A percentile compares a stretch with the other conserved stretches of the same genome.
Evolutionary conservation across 2,113 vertebrate genomes (phyloP).

Genomic region (Apteryx mantelli): DNA sequence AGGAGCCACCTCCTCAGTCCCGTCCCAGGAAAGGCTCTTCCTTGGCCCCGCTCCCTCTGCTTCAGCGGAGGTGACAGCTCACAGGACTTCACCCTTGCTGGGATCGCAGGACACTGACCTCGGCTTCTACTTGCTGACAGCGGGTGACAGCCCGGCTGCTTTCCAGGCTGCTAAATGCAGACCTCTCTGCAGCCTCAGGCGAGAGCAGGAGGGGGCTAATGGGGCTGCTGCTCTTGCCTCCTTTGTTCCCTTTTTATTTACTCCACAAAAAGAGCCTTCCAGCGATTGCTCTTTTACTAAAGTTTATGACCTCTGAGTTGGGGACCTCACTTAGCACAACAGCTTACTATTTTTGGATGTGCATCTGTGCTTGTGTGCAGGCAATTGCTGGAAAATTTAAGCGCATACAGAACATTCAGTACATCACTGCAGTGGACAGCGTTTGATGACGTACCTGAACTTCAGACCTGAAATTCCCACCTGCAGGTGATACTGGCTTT

Average conservation of each 20-base stretch:
- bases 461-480: background rate
- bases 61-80: background rate
- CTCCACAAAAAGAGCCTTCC: background rate
- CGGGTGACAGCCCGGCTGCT: background rate
- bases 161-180: background rate
- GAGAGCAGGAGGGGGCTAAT: constrained; percentile 33
- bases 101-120: background rate
- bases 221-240: constrained; percentile 15
- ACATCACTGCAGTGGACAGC: background rate
- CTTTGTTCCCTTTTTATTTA: constrained; percentile 42
- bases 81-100: background rate
- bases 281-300: constrained; percentile 5
- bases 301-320: constrained; percentile 52
- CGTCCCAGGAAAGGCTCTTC: background rate
- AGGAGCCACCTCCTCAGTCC: background rate
- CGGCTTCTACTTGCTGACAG: background rate
- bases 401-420: background rate
- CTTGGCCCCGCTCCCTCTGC: background rate
- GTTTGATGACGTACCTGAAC: background rate
- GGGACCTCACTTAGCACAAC: constrained; percentile 11
- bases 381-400: background rate
- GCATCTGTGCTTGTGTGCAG: background rate
- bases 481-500: background rate
- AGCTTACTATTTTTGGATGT: constrained; percentile 7
- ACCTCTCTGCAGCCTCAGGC: constrained; percentile 26